A percentile compares a stretch with the other conserved stretches of the same genome.
phyloP scores from a whole-genome alignment of 2,113 vertebrate genomes.

The Pipra filicauda region DNA sequence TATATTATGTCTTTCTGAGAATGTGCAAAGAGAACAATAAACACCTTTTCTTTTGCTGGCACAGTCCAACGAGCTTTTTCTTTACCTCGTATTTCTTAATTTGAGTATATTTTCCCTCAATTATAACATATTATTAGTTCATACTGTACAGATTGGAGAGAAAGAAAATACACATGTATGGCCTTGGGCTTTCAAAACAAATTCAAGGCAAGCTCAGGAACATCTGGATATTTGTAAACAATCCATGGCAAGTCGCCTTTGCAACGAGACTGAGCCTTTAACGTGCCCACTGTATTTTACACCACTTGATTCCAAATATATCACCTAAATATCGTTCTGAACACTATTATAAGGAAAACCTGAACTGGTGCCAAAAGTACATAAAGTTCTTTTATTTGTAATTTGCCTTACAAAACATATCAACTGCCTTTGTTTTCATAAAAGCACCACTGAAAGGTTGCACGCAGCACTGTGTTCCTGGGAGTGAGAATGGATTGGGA shows the following conservation, averaged over 20 bases:
- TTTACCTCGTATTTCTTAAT: background rate
- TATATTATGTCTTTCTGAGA: background rate
- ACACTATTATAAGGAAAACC: background rate
- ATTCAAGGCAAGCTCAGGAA: background rate
- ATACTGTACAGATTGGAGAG: background rate
- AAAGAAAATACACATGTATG: background rate
- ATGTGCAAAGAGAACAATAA: background rate
- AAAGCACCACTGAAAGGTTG: background rate
- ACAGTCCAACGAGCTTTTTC: background rate
- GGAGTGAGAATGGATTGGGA: background rate
- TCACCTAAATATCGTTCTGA: background rate
- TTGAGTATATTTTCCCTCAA: background rate
- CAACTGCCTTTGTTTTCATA: conserved; percentile 33
- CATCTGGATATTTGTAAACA: background rate
- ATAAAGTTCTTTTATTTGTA: background rate
- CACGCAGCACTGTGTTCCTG: background rate
- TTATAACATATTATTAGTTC: background rate
- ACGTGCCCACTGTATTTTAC: background rate
- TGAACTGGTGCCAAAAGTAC: background rate
- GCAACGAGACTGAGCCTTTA: background rate
- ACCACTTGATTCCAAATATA: background rate
- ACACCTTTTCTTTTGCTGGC: background rate
- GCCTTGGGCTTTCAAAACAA: background rate
- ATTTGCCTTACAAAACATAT: conserved; percentile 45
- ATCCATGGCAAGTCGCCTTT: background rate